phyloP scores from a whole-genome alignment of 2,797 vertebrate species.

The Micropoecilia bifurca region DNA sequence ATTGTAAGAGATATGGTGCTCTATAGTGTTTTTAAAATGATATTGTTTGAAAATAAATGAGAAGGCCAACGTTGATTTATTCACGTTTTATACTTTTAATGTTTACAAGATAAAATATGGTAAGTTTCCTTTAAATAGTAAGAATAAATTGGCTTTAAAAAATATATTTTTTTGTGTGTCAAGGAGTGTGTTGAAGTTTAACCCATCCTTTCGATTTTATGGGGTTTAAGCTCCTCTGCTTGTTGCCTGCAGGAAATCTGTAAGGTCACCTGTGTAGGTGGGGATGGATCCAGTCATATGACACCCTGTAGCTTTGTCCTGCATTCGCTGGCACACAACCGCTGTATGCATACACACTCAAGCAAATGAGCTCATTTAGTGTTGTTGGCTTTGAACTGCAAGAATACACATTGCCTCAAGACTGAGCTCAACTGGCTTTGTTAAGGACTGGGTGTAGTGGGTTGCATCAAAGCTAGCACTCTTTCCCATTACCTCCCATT shows the following conservation, averaged over 20 bases:
- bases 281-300: slow-evolving; percentile 61
- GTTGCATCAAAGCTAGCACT: slow-evolving; percentile 53
- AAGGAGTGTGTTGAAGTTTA: slow-evolving; percentile 15
- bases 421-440: slow-evolving; percentile 57
- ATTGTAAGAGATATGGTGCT: not conserved
- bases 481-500: slow-evolving; percentile 24
- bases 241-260: slow-evolving; percentile 49
- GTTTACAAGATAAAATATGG: not conserved
- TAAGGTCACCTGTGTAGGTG: slow-evolving; percentile 65
- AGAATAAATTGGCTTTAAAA: not conserved
- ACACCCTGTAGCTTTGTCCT: slow-evolving; percentile 65
- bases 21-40: not conserved
- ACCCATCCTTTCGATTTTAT: slow-evolving; percentile 37
- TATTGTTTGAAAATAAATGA: not conserved
- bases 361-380: slow-evolving; percentile 49
- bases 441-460: slow-evolving; percentile 53
- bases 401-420: slow-evolving; percentile 52
- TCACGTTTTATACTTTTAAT: not conserved
- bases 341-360: slow-evolving; percentile 44
- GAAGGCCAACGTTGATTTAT: not conserved
- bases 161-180: no score
- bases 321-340: slow-evolving; percentile 30
- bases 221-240: slow-evolving; percentile 31
- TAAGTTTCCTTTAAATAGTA: not conserved
- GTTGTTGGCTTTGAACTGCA: slow-evolving; percentile 59